These are phyloP conservation scores for Malachius bipustulatus DNA, from an alignment of 2,888 invertebrate species.

Conservation along the genomic window DNA sequence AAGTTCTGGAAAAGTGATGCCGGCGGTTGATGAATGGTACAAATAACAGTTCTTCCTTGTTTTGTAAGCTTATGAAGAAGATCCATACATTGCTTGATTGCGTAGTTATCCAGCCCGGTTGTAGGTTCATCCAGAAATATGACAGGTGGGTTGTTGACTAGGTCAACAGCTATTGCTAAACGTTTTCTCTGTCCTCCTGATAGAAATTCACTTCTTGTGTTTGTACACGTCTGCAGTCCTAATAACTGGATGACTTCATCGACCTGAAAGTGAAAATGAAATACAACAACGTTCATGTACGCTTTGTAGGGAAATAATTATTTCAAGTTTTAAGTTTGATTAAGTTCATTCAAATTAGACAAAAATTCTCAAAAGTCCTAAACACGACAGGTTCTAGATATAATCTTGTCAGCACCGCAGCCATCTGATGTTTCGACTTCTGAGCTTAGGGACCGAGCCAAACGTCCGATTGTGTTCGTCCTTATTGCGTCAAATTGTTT, in stretches of 20 bases:
- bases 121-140: slow-evolving; percentile 75
- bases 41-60: slow-evolving; percentile 62
- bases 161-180: slow-evolving; percentile 61
- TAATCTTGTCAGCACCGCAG: too few species aligned
- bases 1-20: slow-evolving; percentile 65
- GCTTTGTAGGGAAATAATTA: too few species aligned
- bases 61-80: slow-evolving; percentile 56
- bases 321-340: too few species aligned
- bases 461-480: too few species aligned
- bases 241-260: slow-evolving; percentile 61
- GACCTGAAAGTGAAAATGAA: slow-evolving; percentile 41
- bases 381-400: too few species aligned
- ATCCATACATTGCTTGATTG: slow-evolving; percentile 59
- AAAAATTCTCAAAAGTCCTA: too few species aligned
- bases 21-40: slow-evolving; percentile 72
- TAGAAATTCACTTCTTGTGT: slow-evolving; percentile 52
- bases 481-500: too few species aligned
- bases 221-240: slow-evolving; percentile 51
- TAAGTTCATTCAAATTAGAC: too few species aligned
- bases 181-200: slow-evolving; percentile 72
- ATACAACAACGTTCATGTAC: slow-evolving; percentile 1
- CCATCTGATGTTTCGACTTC: too few species aligned
- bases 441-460: too few species aligned
- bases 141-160: slow-evolving; percentile 72
- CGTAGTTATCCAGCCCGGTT: slow-evolving; percentile 57